phyloP scores from a whole-genome alignment of 2,113 vertebrate species.

The Drymodes brunneopygia region DNA sequence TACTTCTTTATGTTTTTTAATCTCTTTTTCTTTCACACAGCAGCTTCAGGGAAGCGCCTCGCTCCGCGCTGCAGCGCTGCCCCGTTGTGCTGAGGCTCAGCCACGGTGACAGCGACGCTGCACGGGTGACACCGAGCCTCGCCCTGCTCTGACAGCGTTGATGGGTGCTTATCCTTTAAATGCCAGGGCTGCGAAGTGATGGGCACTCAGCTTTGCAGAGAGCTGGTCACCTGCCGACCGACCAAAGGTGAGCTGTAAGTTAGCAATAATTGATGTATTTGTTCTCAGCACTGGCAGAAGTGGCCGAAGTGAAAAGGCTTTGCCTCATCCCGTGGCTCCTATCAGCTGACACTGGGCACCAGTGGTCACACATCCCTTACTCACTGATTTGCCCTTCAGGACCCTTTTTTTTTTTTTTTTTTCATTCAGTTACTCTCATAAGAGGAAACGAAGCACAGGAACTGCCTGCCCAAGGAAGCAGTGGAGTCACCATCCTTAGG shows the following conservation, averaged over 20 bases:
- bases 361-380: not conserved
- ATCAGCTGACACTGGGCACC: rapidly evolving
- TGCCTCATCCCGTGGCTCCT: not conserved
- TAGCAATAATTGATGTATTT: not conserved
- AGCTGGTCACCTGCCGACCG: not conserved
- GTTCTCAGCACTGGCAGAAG: not conserved
- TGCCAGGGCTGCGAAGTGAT: rapidly evolving
- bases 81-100: not conserved
- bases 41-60: not conserved
- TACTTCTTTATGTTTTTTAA: not conserved
- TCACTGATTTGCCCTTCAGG: not conserved
- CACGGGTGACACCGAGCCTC: not conserved
- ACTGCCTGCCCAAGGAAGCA: not conserved
- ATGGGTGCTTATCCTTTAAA: not conserved
- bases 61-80: not conserved
- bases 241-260: not conserved
- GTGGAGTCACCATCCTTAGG: not conserved
- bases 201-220: not conserved
- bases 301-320: not conserved
- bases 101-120: not conserved
- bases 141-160: rapidly evolving
- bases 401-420: not conserved
- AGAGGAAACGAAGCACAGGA: not conserved
- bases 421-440: not conserved
- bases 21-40: not conserved